Percentiles rank a stretch among this genome's conserved stretches.
phyloP scores from a whole-genome alignment of 2,113 vertebrate genomes.

The Vulpes lagopus region DNA sequence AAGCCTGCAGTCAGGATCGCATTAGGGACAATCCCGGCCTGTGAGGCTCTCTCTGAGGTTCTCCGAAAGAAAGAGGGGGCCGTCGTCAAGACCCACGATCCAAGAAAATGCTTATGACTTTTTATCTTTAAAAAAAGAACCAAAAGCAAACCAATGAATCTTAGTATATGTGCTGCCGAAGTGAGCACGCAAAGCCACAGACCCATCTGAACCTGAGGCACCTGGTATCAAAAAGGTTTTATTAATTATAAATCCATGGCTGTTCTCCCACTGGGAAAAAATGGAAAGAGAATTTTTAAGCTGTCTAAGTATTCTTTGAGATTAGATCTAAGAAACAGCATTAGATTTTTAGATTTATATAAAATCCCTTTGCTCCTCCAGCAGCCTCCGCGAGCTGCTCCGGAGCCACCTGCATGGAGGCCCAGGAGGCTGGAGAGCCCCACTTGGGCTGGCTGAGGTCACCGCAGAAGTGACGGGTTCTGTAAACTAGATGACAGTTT shows the following conservation, averaged over 20 bases:
- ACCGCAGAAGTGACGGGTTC: not conserved
- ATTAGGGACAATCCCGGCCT: not conserved
- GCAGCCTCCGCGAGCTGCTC: not conserved
- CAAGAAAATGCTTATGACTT: not conserved
- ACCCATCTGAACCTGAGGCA: not conserved
- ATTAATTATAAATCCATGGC: not conserved
- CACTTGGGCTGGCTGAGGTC: not conserved
- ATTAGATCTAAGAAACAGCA: constrained; percentile 14
- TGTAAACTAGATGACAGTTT: not conserved
- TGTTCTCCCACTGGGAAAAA: not conserved
- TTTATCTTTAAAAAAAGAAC: not conserved
- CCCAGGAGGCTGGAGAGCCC: not conserved
- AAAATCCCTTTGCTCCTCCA: not conserved
- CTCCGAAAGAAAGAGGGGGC: not conserved
- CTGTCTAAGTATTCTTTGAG: not conserved
- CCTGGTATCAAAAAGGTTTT: not conserved
- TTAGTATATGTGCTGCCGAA: no score
- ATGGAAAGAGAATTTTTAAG: not conserved
- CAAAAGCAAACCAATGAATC: not conserved
- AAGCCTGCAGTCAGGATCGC: not conserved
- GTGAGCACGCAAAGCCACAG: no score
- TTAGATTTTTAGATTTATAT: not conserved
- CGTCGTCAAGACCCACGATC: not conserved
- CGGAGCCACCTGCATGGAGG: not conserved
- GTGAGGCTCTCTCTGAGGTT: not conserved